Evolutionary conservation across 2,888 invertebrate species (phyloP).

Genomic region (Nomada ruficornis): DNA sequence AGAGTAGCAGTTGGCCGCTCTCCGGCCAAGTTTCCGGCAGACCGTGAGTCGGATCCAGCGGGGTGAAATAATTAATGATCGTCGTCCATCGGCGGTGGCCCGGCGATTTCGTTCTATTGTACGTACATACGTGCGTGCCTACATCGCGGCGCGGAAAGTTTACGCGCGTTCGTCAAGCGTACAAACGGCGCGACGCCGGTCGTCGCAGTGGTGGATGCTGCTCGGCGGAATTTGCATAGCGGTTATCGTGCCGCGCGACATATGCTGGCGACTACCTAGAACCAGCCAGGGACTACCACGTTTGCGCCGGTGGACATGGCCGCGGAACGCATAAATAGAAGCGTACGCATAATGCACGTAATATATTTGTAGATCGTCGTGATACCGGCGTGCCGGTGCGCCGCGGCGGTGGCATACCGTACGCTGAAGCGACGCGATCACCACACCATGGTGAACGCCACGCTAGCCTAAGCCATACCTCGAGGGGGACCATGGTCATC

Average conservation of each 20-base stretch:
- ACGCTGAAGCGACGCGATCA: constrained; percentile 48
- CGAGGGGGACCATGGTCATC: constrained; percentile 40
- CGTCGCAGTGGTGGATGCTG: constrained; percentile 36
- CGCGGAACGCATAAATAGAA: constrained; percentile 76
- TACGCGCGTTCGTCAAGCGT: constrained; percentile 37
- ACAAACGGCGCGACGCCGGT: background rate
- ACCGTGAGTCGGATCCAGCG: constrained; percentile 15
- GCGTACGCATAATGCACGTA: constrained; percentile 75
- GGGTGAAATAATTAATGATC: constrained; percentile 51
- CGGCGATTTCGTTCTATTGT: constrained; percentile 36
- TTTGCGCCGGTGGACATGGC: constrained; percentile 65
- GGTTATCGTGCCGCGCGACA: constrained; percentile 70
- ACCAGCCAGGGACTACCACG: constrained; percentile 52
- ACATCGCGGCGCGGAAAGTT: constrained; percentile 19
- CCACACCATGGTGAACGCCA: constrained; percentile 30
- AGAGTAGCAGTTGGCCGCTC: constrained; percentile 2
- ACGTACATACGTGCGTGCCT: background rate
- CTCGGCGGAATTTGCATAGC: constrained; percentile 71
- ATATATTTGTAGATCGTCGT: constrained; percentile 79
- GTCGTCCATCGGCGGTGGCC: constrained; percentile 26
- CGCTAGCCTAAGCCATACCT: constrained; percentile 25
- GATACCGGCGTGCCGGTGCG: constrained; percentile 52
- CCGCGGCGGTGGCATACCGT: constrained; percentile 41
- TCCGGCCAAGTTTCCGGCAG: background rate
- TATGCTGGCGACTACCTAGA: constrained; percentile 55